A percentile compares a stretch with the other conserved stretches of the same genome.
These are phyloP conservation scores for Beris morrisii DNA, from an alignment of 2,888 invertebrate species.

Conservation along the genomic window DNA sequence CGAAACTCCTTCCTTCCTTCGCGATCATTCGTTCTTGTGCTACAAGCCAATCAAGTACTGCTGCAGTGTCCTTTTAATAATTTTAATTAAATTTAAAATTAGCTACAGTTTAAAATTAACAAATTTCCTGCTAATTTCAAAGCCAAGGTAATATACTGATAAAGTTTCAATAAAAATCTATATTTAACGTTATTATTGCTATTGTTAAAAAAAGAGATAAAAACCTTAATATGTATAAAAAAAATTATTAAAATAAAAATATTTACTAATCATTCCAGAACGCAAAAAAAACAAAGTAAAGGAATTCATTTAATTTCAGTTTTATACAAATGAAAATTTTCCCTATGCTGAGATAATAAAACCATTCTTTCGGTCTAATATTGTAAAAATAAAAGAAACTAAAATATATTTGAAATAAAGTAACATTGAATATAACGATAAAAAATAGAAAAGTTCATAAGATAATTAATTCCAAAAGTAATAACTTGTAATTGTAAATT, in stretches of 20 bases:
- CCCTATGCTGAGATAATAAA: too few relatives aligned
- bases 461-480: not conserved
- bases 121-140: not conserved
- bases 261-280: slow-evolving; percentile 1
- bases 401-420: not conserved
- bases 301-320: too few relatives aligned
- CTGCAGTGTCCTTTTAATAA: slow-evolving; percentile 29
- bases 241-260: not conserved
- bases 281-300: too few relatives aligned
- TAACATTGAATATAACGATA: too few relatives aligned
- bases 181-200: slow-evolving; percentile 2
- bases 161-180: slow-evolving; percentile 1
- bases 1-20: too few relatives aligned
- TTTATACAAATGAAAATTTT: too few relatives aligned
- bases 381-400: slow-evolving; percentile 1
- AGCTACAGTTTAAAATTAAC: not conserved
- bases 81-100: slow-evolving; percentile 19
- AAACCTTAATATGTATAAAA: not conserved
- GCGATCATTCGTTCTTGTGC: too few relatives aligned
- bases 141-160: not conserved
- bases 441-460: too few relatives aligned
- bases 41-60: slow-evolving; percentile 9
- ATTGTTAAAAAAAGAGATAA: not conserved
- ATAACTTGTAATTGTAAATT: not conserved
- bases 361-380: too few relatives aligned